phyloP scores from a whole-genome alignment of 2,797 vertebrate genomes.

The Sebastes wilsoni region DNA sequence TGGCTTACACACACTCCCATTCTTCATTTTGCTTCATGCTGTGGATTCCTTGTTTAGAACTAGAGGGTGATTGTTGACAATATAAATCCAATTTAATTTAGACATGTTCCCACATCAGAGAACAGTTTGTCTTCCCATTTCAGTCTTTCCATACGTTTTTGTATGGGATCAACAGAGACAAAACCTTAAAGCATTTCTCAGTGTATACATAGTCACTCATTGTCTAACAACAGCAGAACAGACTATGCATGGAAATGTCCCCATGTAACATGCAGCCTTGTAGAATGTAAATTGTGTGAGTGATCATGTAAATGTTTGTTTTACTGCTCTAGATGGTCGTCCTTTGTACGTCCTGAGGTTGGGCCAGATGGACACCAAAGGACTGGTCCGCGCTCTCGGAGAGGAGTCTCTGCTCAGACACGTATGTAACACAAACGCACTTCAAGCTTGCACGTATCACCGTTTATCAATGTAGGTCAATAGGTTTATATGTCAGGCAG shows the following conservation, averaged over 20 bases:
- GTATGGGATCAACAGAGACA: neutral
- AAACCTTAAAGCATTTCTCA: constrained; percentile 15
- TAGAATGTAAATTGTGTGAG: constrained; percentile 26
- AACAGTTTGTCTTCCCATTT: neutral
- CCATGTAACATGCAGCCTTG: neutral
- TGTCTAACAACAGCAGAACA: neutral
- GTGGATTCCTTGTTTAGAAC: constrained; percentile 4
- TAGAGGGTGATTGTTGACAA: neutral
- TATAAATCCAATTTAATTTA: neutral
- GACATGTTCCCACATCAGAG: neutral
- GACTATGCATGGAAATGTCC: neutral
- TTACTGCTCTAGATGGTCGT: constrained; percentile 86
- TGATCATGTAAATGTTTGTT: constrained; percentile 32
- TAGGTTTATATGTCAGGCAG: constrained; percentile 17
- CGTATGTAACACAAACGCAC: constrained; percentile 76
- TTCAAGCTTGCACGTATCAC: neutral
- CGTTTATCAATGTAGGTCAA: neutral
- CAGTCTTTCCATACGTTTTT: neutral
- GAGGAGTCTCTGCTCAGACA: constrained; percentile 97
- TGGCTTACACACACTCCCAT: neutral
- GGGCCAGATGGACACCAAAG: constrained; percentile 99
- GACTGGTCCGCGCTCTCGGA: constrained; percentile 94
- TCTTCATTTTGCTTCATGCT: neutral
- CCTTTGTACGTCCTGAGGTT: constrained; percentile 94
- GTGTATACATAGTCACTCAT: neutral